These are phyloP conservation scores for Calonectris borealis DNA, from an alignment of 2,113 vertebrate genomes.

Conservation along the genomic window DNA sequence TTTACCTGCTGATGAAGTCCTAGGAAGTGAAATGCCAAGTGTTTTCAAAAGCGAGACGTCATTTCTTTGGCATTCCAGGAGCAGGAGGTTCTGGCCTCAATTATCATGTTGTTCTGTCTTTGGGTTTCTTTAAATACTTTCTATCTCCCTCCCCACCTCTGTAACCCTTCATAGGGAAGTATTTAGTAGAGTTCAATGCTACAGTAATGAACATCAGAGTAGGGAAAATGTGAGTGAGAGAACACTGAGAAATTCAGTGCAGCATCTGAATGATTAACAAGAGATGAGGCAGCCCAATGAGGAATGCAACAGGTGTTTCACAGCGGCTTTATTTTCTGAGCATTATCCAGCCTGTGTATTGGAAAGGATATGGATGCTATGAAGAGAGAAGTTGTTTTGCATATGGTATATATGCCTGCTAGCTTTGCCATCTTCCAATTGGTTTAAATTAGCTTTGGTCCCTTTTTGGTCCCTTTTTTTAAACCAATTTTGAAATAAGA, in stretches of 20 bases:
- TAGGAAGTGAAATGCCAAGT: not conserved
- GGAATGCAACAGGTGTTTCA: not conserved
- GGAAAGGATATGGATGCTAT: not conserved
- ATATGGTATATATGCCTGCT: not conserved
- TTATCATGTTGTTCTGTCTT: not conserved
- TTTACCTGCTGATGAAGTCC: not conserved
- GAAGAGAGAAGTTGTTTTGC: not conserved
- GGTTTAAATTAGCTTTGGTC: not conserved
- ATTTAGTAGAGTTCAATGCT: not conserved
- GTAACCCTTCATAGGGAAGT: not conserved
- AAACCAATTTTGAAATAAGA: not conserved
- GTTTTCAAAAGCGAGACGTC: not conserved
- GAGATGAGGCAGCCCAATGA: not conserved
- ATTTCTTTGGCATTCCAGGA: not conserved
- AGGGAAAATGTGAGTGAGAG: not conserved
- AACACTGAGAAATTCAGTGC: not conserved
- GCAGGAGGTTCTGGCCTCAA: not conserved
- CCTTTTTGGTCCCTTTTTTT: not conserved
- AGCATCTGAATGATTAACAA: not conserved
- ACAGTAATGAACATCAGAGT: not conserved
- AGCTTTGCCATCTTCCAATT: not conserved
- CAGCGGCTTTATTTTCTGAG: not conserved
- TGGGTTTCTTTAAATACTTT: not conserved
- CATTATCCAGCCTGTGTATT: not conserved
- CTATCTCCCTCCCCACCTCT: not conserved